Percentiles rank a stretch among this genome's conserved stretches.
These are phyloP conservation scores for Eurois occulta DNA, from an alignment of 2,888 invertebrate species.

Conservation along the genomic window DNA sequence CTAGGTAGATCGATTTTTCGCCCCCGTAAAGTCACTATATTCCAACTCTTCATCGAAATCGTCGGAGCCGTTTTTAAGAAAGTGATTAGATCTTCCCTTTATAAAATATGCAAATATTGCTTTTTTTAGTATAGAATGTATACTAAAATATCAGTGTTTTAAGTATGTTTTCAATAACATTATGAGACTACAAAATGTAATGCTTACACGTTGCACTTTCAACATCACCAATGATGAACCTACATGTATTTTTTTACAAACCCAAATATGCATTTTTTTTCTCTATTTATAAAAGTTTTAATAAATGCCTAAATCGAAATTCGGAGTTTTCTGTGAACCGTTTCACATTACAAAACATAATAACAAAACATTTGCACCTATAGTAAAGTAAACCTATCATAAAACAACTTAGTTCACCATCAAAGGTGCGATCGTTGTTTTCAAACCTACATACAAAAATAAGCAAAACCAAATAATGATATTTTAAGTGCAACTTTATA, in stretches of 20 bases:
- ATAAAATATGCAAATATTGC: too few relatives aligned
- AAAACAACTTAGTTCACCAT: background rate
- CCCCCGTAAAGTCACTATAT: too few relatives aligned
- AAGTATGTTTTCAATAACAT: background rate
- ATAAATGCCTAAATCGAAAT: background rate
- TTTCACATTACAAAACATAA: background rate
- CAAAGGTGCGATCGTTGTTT: background rate
- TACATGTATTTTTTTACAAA: background rate
- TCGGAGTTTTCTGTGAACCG: background rate
- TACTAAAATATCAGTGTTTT: background rate
- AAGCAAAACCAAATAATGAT: background rate
- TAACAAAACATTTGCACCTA: background rate
- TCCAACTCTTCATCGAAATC: too few relatives aligned
- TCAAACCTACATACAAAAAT: background rate
- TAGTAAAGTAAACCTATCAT: background rate
- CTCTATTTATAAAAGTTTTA: background rate
- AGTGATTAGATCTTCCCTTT: too few relatives aligned
- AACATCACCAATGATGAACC: background rate
- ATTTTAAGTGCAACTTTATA: background rate
- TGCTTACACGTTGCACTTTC: background rate
- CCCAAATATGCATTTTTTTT: too few relatives aligned
- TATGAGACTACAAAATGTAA: background rate
- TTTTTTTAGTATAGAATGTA: too few relatives aligned
- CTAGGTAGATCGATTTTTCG: too few relatives aligned
- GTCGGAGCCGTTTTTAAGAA: too few relatives aligned